phyloP scores from a whole-genome alignment of 2,888 invertebrate genomes.

The Cancer borealis region DNA sequence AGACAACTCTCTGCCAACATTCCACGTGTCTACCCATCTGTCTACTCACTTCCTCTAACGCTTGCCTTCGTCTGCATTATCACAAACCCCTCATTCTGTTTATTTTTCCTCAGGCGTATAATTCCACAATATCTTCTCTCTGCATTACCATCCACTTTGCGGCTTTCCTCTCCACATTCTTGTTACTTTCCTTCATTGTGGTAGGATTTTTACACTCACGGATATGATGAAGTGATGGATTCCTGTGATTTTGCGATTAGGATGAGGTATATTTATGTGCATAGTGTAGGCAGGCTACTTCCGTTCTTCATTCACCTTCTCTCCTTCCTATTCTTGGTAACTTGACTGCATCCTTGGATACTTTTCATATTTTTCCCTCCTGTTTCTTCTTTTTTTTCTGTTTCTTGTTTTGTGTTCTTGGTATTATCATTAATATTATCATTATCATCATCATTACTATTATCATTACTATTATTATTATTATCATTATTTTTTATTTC shows the following conservation, averaged over 20 bases:
- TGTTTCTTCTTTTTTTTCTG: too few relatives aligned
- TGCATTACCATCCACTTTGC: neutral
- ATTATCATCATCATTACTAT: too few relatives aligned
- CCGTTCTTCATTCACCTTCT: neutral
- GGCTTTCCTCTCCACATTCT: neutral
- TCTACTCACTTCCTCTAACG: neutral
- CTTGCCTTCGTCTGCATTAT: neutral
- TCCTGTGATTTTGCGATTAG: too few relatives aligned
- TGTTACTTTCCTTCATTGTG: neutral
- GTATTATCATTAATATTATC: too few relatives aligned
- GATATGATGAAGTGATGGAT: too few relatives aligned
- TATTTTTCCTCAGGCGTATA: neutral
- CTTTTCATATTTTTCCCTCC: neutral
- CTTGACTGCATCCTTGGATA: neutral
- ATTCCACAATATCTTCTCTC: neutral
- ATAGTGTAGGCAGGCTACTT: neutral
- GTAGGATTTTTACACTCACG: too few relatives aligned
- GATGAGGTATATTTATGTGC: too few relatives aligned
- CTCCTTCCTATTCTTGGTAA: neutral
- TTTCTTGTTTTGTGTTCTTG: too few relatives aligned
- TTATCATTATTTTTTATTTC: neutral
- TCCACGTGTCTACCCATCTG: conserved; percentile 4
- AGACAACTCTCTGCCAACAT: neutral
- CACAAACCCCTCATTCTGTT: neutral
- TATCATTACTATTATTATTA: neutral